phyloP scores from a whole-genome alignment of 2,888 invertebrate species.

The Apamea monoglypha region DNA sequence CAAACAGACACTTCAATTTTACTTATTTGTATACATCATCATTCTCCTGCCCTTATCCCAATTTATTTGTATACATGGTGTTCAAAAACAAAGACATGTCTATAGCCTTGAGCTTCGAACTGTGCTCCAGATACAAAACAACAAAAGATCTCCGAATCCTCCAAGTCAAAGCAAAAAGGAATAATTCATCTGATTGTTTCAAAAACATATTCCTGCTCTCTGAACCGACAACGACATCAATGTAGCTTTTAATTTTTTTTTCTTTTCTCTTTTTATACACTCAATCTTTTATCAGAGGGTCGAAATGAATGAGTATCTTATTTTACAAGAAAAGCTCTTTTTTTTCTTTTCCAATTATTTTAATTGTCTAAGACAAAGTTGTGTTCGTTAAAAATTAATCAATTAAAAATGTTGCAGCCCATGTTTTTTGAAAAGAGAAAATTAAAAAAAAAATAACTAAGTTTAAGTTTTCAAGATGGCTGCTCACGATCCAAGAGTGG shows the following conservation, averaged over 20 bases:
- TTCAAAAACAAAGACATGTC: neutral
- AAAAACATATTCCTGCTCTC: conserved; percentile 22
- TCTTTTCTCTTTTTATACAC: conserved; percentile 21
- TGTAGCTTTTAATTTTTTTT: conserved; percentile 38
- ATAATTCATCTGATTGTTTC: conserved; percentile 39
- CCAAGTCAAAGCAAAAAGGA: conserved; percentile 8
- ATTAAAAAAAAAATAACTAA: conserved; percentile 12
- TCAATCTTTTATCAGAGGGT: conserved; percentile 33
- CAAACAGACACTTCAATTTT: no score
- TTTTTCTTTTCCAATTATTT: conserved; percentile 12
- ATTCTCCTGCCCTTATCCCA: no score
- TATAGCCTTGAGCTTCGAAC: neutral
- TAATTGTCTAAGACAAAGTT: conserved; percentile 14
- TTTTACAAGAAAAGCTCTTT: neutral
- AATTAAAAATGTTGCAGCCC: conserved; percentile 13
- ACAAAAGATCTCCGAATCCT: conserved; percentile 3
- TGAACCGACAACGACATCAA: conserved; percentile 30
- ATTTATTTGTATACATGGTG: no score
- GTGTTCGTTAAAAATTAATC: conserved; percentile 37
- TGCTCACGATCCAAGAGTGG: neutral
- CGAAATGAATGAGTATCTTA: conserved; percentile 14
- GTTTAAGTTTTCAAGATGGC: conserved; percentile 10
- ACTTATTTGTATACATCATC: no score
- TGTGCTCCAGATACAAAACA: conserved; percentile 2
- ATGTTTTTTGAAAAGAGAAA: conserved; percentile 9